A percentile compares a stretch with the other conserved stretches of the same genome.
Evolutionary conservation across 2,888 invertebrate species (phyloP).

Genomic region (Carterocephalus palaemon): DNA sequence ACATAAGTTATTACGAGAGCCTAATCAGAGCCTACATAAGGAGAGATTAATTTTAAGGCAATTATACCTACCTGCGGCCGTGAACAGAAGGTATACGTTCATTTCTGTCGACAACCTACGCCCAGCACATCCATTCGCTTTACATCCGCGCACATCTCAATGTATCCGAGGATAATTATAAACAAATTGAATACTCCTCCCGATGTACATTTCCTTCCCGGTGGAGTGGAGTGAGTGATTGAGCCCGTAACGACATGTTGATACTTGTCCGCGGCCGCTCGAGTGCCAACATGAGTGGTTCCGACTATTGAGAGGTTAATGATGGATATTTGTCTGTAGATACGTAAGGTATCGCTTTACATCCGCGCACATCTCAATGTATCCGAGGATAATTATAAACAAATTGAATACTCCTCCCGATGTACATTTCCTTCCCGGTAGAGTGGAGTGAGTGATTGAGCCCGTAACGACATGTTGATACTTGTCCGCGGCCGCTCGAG

Average conservation of each 20-base stretch:
- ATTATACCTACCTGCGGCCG: no score
- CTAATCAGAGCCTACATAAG: no score
- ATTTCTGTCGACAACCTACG: conserved; percentile 16
- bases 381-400: conserved; percentile 67
- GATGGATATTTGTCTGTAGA: conserved; percentile 6
- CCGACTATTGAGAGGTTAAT: conserved; percentile 10
- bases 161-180: conserved; percentile 68
- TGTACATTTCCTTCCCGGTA: conserved; percentile 18
- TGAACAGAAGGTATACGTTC: no score
- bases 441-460: conserved; percentile 23
- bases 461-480: conserved; percentile 24
- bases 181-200: conserved; percentile 21
- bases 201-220: conserved; percentile 20
- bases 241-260: conserved; percentile 23
- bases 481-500: conserved; percentile 14
- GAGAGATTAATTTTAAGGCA: no score
- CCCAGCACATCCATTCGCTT: conserved; percentile 34
- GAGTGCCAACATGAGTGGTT: not conserved
- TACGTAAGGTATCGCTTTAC: no score
- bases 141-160: conserved; percentile 35
- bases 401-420: conserved; percentile 21
- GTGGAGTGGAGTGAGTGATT: conserved; percentile 22
- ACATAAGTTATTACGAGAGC: no score
- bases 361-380: conserved; percentile 38
- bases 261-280: conserved; percentile 17